A percentile compares a stretch with the other conserved stretches of the same genome.
These are phyloP conservation scores for Drosophila recens DNA, from an alignment of 2,888 invertebrate species.

Conservation along the genomic window DNA sequence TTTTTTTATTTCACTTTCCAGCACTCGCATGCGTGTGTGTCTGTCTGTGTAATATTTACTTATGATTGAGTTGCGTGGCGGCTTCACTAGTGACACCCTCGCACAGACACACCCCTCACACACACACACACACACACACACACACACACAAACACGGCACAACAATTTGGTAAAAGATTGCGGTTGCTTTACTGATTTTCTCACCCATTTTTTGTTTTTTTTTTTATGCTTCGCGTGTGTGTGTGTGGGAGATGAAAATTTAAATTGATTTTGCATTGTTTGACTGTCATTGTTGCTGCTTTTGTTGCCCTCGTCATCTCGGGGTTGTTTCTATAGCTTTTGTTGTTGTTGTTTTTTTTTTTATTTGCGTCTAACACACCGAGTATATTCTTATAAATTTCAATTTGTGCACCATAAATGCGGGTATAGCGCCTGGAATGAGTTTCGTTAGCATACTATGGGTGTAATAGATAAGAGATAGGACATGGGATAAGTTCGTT, in stretches of 20 bases:
- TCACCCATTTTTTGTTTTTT: slow-evolving; percentile 65
- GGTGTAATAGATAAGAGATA: slow-evolving; percentile 23
- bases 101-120: slow-evolving; percentile 17
- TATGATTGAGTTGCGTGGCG: slow-evolving; percentile 80
- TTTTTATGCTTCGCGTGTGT: slow-evolving; percentile 21
- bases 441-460: slow-evolving; percentile 29
- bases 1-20: slow-evolving; percentile 42
- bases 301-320: slow-evolving; percentile 52
- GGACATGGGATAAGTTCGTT: neutral
- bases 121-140: slow-evolving; percentile 22
- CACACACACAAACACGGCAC: slow-evolving; percentile 41
- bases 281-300: slow-evolving; percentile 73
- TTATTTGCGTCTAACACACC: slow-evolving; percentile 49
- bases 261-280: slow-evolving; percentile 83
- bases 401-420: slow-evolving; percentile 73
- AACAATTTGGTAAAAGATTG: slow-evolving; percentile 82
- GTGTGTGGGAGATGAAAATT: slow-evolving; percentile 74
- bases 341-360: slow-evolving; percentile 43
- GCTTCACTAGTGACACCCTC: slow-evolving; percentile 60
- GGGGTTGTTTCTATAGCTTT: slow-evolving; percentile 45
- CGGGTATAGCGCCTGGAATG: slow-evolving; percentile 15
- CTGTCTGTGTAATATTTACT: slow-evolving; percentile 73
- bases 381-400: slow-evolving; percentile 79
- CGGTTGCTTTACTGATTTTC: slow-evolving; percentile 81
- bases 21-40: slow-evolving; percentile 55